Evolutionary conservation across 2,888 invertebrate genomes (phyloP), one percentile per base, ranked within the genome.

Genomic region (Tiphia femorata): DNA sequence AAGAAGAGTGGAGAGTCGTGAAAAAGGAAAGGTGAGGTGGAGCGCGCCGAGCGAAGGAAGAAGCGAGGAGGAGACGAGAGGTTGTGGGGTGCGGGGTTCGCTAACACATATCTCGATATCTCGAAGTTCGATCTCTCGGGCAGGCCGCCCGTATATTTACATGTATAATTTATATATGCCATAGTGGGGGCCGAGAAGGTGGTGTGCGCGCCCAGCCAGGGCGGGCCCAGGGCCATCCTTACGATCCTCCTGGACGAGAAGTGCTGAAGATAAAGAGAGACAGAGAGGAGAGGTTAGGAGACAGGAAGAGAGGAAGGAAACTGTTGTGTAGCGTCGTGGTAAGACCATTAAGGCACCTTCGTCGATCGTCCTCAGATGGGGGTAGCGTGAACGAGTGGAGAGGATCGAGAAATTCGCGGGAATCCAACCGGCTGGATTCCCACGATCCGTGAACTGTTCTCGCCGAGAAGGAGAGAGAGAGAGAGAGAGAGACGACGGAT

Each of bases 101-200:
- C 77, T 74, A 73, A 76, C 73, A 77, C 77, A 73, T 76, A 77
- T 78, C 68, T 75, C 73, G 77, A 77, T 79, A 80, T 80, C 78
- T 72, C 56, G 62, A 64, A 57, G 64, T 79, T 80, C 73, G 77
- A 80, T 80, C 80, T 78, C 68, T 65, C 58, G 70, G 61, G 62
- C 44, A 30, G 70, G 69, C 70, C 67, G 78, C 67, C 72, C 74
- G 77, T 80, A 79, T 80, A 80, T 80, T 80, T 80, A 80, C 79
- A 80, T 80, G 79, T 78, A 80, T 80, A 80, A 80, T 80, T 80
- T 78, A 80, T 80, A 78, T 80, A 79, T 75, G 76, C 73, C 72
- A 69, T 64, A 49, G 70, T n/a, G n/a, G n/a, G n/a, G n/a, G n/a
- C n/a, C 60, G 48, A 60, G 69, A 59, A 67, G 59, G 50, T 55